These are phyloP conservation scores for Rhagonycha lutea DNA, from an alignment of 2,888 invertebrate species.

Conservation along the genomic window DNA sequence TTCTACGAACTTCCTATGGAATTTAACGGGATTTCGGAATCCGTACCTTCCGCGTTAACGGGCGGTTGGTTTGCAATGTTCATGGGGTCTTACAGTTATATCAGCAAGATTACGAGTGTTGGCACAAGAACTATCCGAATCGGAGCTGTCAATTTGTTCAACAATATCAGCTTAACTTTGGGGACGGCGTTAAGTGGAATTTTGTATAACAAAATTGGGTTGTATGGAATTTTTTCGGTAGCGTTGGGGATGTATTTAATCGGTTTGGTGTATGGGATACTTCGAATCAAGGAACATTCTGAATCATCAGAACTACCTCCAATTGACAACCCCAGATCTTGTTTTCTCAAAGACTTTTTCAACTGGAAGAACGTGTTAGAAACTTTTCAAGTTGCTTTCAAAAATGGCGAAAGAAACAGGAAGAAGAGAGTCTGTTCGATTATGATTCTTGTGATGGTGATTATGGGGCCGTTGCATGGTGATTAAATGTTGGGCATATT, in stretches of 20 bases:
- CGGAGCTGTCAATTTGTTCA: conserved; percentile 61
- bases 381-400: conserved; percentile 58
- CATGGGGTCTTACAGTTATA: conserved; percentile 64
- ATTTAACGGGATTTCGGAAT: conserved; percentile 59
- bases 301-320: background rate
- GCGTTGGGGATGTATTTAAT: conserved; percentile 54
- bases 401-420: conserved; percentile 54
- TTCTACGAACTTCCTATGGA: conserved; percentile 61
- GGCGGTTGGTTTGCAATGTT: conserved; percentile 62
- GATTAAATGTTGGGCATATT: conserved; percentile 35
- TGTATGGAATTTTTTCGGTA: conserved; percentile 59
- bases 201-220: conserved; percentile 56
- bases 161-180: conserved; percentile 59
- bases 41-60: conserved; percentile 59
- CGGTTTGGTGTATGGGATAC: conserved; percentile 57
- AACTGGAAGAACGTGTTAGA: conserved; percentile 58
- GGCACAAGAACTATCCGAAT: conserved; percentile 63
- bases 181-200: conserved; percentile 60
- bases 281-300: conserved; percentile 52
- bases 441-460: conserved; percentile 56
- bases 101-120: conserved; percentile 62
- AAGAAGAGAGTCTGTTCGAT: conserved; percentile 57
- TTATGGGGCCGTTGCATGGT: conserved; percentile 62
- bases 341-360: conserved; percentile 46
- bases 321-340: conserved; percentile 9